These are phyloP conservation scores for Tapirus indicus DNA, from an alignment of 2,797 vertebrate species.

Conservation along the genomic window DNA sequence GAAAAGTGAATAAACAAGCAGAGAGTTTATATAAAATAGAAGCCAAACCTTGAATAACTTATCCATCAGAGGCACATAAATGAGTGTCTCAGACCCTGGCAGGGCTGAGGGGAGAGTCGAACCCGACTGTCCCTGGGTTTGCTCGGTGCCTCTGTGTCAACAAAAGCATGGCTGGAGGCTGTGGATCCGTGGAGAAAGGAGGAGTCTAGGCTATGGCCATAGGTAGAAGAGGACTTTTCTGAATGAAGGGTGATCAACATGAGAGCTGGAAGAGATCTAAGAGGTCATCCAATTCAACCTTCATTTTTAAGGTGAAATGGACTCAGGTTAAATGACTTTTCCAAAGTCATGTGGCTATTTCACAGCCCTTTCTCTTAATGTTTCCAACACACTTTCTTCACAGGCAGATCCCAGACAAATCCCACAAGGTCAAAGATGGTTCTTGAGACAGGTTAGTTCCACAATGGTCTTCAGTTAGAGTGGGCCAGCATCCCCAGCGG, in stretches of 20 bases:
- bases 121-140: background rate
- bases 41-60: background rate
- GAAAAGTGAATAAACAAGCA: background rate
- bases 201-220: background rate
- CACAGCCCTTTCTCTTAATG: background rate
- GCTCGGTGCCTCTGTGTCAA: background rate
- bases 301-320: background rate
- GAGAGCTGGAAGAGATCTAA: background rate
- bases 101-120: background rate
- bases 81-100: background rate
- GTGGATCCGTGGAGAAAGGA: background rate
- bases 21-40: background rate
- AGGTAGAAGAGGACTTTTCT: background rate
- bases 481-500: accelerated
- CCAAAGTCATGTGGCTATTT: background rate
- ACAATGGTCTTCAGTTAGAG: too few species aligned
- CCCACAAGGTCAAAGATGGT: background rate
- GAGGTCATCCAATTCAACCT: background rate
- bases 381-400: background rate
- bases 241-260: accelerated
- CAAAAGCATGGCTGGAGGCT: background rate
- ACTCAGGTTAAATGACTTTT: background rate
- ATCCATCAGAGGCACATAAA: accelerated
- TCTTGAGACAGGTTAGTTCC: background rate
- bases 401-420: background rate